Evolutionary conservation across 2,888 invertebrate species (phyloP).

Genomic region (Spicauda simplicius): DNA sequence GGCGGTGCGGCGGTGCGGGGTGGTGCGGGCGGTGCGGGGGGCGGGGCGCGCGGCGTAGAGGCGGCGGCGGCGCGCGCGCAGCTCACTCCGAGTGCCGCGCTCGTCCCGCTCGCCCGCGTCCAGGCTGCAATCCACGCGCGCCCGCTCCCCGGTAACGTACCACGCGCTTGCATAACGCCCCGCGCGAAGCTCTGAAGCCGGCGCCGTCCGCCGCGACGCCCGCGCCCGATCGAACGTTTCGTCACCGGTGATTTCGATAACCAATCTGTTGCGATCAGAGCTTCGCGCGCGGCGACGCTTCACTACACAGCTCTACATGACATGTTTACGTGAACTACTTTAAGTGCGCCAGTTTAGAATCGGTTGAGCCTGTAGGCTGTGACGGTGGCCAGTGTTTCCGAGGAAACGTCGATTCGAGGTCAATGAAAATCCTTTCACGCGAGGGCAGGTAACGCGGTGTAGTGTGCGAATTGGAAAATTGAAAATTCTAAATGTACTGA

Average conservation of each 20-base stretch:
- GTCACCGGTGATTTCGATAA: constrained; percentile 30
- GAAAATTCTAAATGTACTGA: constrained; percentile 10
- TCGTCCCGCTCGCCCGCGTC: constrained; percentile 67
- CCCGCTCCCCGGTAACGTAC: constrained; percentile 65
- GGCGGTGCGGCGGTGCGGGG: constrained; percentile 28
- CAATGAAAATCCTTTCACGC: constrained; percentile 40
- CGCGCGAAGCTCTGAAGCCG: constrained; percentile 42
- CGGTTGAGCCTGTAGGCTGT: constrained; percentile 38
- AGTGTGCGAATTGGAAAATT: constrained; percentile 19
- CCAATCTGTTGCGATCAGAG: constrained; percentile 38
- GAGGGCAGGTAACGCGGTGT: constrained; percentile 31
- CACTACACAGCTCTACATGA: constrained; percentile 28
- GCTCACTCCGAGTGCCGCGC: constrained; percentile 69
- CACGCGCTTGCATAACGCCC: constrained; percentile 47
- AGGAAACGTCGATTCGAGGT: constrained; percentile 43
- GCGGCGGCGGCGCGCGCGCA: constrained; percentile 40
- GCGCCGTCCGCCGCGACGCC: constrained; percentile 1
- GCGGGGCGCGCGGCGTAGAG: constrained; percentile 38
- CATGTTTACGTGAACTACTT: constrained; percentile 39
- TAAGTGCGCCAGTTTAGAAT: constrained; percentile 30
- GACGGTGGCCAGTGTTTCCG: constrained; percentile 45
- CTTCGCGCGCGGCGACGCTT: constrained; percentile 41
- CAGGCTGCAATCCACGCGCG: constrained; percentile 45
- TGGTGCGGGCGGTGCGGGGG: too few species aligned
- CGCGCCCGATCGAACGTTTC: constrained; percentile 6